Base-by-base conservation (phyloP, 2,113 vertebrate species). In the Helogale parvula region DNA sequence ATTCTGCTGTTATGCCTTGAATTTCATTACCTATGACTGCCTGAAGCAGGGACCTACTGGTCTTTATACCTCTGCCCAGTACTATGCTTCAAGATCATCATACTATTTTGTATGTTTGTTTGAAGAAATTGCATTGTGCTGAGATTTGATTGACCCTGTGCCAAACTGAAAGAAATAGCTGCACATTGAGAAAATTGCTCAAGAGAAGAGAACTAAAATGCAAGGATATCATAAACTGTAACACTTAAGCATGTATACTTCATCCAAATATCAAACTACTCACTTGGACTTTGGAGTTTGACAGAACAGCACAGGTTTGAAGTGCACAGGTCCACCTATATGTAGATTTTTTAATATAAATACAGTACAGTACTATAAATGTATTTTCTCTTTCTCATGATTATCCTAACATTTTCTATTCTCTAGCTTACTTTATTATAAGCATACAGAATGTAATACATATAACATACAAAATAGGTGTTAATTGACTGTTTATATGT, bases 211-310 rank as follows among this genome's bases (percentile, higher is more conserved):
- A 92, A 93, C 9, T 87, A n/a, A 82, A 88, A 71, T 60, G 38
- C 33, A 94, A 47, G 45, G 38, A 41, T 68, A 65, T 90, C 66
- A 95, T 27, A 95, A 97, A 97, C 80, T 66, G 3, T 86, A 85
- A 77, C 31, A 82, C n/a, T 80, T 85, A 74, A 65, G 15, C 38
- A 96, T 45, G 86, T 90, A 96, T 41, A 94, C 82, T 95, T 91
- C 29, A 91, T 50, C 54, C 41, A 93, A 90, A 79, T 93, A 81
- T 19, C 72, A 83, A 77, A 83, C 82, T 90, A 91, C 17, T 92
- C 79, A 93, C 7, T 79, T 86, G 21, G 68, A 92, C 68, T 69
- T 57, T 88, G n/a, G 41, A 76, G 7, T 47, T 90, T 81, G 45
- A 80, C 31, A 83, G 45, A 77, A 77, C 41, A 47, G 29, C 74